These are phyloP conservation scores for Ernsta delagoae DNA, from an alignment of 2,888 invertebrate genomes.

Conservation along the genomic window DNA sequence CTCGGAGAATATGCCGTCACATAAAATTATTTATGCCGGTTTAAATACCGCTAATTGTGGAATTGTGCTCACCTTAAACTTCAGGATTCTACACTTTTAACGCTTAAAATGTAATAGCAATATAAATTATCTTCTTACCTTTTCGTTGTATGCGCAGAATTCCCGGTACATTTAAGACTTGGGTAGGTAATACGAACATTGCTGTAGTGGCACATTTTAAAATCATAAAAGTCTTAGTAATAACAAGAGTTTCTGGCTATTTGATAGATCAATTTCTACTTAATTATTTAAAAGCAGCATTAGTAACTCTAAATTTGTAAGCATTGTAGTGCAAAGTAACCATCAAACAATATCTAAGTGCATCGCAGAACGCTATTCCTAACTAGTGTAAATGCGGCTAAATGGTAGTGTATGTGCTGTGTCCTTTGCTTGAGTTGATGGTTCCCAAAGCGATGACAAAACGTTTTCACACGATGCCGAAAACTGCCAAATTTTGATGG, in stretches of 20 bases:
- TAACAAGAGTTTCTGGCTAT: neutral
- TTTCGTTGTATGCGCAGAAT: neutral
- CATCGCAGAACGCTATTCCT: slow-evolving; percentile 58
- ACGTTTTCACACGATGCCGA: slow-evolving; percentile 49
- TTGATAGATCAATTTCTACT: neutral
- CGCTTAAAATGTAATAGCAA: neutral
- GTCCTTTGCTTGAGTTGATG: slow-evolving; percentile 65
- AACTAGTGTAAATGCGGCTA: slow-evolving; percentile 62
- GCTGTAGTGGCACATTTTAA: neutral
- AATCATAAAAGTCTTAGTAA: neutral
- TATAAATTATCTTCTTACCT: slow-evolving; percentile 11
- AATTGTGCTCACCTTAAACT: neutral
- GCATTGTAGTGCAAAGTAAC: slow-evolving; percentile 61
- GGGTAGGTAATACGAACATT: neutral
- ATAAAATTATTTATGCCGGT: slow-evolving; percentile 4
- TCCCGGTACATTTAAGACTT: neutral
- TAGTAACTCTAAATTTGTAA: slow-evolving; percentile 20
- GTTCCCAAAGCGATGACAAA: slow-evolving; percentile 71
- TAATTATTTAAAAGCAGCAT: neutral
- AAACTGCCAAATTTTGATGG: slow-evolving; percentile 43
- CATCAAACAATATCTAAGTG: slow-evolving; percentile 64
- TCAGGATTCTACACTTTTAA: neutral
- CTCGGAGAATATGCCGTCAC: neutral
- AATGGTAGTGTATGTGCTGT: slow-evolving; percentile 80
- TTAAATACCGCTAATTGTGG: slow-evolving; percentile 8